Base-by-base conservation (phyloP, 1,140 invertebrate genomes). In the Piezodorus guildinii region DNA sequence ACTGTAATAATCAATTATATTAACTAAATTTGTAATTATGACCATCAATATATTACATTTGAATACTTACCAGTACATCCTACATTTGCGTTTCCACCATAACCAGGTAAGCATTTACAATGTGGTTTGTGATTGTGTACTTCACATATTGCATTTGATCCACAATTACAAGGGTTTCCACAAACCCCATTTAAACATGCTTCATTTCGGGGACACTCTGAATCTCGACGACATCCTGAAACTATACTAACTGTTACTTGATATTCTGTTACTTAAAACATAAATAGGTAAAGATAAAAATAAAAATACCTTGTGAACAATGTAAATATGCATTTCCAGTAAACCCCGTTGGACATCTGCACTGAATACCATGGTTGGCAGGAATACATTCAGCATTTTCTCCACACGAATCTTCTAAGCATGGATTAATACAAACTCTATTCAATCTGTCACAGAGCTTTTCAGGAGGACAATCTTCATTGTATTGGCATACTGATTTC, bases 381-480 rank as follows among this genome's bases (percentile, higher is more conserved):
- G 87, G 81, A 21, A 83, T 75, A 75, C 91, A 94, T 70, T 86
- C 82, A 1, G 91, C 88, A 72, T 92, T 90, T 27, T 86, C 81
- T 27, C 90, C 91, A 70, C 91, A 95, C 49, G 83, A 85, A 69
- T 88, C 85, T 68, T 88, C 84, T 64, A 80, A 77, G 70, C 91
- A 95, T 25, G 90, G 89, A 76, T 86, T 91, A 52, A 88, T 85
- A 71, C 89, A 93, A 44, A 85, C 80, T 71, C 88, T 79, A 69
- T 91, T 91, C 15, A 90, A 75, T 61, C 87, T 79, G 75, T 91
- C 88, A 72, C 89, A 92, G 2, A 88, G 76, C 68, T 89, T 83
- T 66, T 87, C 80, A 1, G 86, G 84, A 63, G 88, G 87, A 74
- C 90, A 93, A 70, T 93, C 90, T 78, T 91, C 88, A 68, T 92